phyloP scores from a whole-genome alignment of 2,113 vertebrate genomes.

The Scalopus aquaticus region DNA sequence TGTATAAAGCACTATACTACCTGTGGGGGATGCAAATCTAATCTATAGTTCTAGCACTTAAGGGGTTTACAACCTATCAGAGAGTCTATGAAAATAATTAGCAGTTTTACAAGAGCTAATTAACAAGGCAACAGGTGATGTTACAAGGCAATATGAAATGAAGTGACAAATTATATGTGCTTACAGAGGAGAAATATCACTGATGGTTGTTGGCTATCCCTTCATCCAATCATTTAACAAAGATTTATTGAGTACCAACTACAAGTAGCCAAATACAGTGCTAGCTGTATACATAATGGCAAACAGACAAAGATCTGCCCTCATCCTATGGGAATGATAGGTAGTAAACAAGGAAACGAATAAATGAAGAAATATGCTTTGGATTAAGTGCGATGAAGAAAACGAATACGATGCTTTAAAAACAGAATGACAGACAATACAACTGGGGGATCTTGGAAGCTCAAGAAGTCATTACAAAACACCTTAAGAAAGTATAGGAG shows the following conservation, averaged over 20 bases:
- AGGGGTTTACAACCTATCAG: slow-evolving; percentile 8
- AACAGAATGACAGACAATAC: neutral
- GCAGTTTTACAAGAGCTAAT: slow-evolving; percentile 67
- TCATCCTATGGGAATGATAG: neutral
- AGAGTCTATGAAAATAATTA: slow-evolving; percentile 66
- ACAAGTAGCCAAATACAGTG: neutral
- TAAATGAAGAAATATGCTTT: too few species aligned
- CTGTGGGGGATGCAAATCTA: neutral
- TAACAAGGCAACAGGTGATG: slow-evolving; percentile 70
- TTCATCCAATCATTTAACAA: slow-evolving; percentile 8
- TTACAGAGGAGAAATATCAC: neutral
- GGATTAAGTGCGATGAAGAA: neutral
- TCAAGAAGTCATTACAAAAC: neutral
- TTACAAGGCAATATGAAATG: slow-evolving; percentile 42
- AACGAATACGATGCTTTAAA: neutral
- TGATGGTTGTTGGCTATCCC: neutral
- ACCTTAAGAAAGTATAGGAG: neutral
- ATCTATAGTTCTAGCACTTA: neutral
- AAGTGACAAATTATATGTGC: slow-evolving; percentile 34
- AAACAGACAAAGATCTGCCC: neutral
- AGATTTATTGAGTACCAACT: neutral
- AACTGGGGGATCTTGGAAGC: neutral
- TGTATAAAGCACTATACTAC: neutral
- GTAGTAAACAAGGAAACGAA: neutral
- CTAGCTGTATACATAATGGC: neutral